Conservation (phyloP, 2,797 vertebrate species). For the Cyprinella venusta region DNA sequence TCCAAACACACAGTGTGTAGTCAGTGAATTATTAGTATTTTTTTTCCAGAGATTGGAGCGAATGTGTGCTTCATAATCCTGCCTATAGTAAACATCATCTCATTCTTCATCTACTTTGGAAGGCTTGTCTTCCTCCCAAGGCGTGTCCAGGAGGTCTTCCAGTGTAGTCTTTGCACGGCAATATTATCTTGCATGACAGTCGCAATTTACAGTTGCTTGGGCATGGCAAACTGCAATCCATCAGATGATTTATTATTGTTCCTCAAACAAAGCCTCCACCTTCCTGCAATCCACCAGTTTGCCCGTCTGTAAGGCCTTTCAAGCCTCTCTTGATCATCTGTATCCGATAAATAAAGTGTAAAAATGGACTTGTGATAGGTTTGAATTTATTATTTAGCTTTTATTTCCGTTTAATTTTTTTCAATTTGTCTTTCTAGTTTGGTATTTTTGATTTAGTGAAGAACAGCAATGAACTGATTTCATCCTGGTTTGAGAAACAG, state of each 20-base stretch:
- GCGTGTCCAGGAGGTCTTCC: constrained; percentile 4
- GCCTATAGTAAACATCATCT: constrained; percentile 1
- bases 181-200: constrained; percentile 23
- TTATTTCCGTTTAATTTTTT: neutral
- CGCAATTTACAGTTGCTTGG: constrained; percentile 33
- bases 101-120: constrained; percentile 14
- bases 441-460: neutral
- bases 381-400: neutral
- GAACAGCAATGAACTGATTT: neutral
- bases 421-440: neutral
- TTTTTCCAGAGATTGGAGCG: neutral
- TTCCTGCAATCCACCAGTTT: neutral
- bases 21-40: neutral
- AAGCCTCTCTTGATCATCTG: neutral
- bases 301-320: neutral
- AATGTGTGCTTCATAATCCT: neutral
- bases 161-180: constrained; percentile 16
- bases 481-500: neutral
- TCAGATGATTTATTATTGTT: constrained; percentile 36
- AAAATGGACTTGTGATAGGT: neutral
- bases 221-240: constrained; percentile 19
- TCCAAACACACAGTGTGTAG: constrained; percentile 1
- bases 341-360: neutral
- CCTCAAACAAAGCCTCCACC: constrained; percentile 2
- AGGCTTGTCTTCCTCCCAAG: constrained; percentile 6